Evolutionary conservation across 2,113 vertebrate species (phyloP), one percentile per base, ranked within the genome.

Genomic region (Opisthocomus hoazin): DNA sequence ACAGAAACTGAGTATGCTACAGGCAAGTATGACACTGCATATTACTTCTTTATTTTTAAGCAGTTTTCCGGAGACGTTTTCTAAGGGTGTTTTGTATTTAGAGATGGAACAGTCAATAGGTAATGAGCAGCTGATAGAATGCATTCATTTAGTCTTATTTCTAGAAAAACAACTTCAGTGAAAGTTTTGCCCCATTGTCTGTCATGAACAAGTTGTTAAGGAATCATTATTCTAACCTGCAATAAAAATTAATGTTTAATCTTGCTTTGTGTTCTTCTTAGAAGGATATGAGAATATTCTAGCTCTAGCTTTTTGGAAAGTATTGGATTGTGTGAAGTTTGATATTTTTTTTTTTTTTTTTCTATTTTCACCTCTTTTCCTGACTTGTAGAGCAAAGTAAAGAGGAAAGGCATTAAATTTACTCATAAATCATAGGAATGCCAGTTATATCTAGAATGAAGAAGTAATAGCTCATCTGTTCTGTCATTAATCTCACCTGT

Each of bases 41-140:
- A 75, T 58, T 48, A 82, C 26, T 9, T 56, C 29, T 86, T 94
- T 36, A 48, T 84, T 87, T 87, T 84, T 48, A 20, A 91, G 15
- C 7, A 36, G 9, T 54, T 81, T 90, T 87, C 26, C 46, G 63
- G n/a, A 58, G 63, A 60, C 16, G 4, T 65, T 74, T 87, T 29
- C 19, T 48, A 30, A 51, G 11, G 26, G 3, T 36, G 4, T 39
- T 78, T 48, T 85, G 51, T 87, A 7, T 82, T 89, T 64, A 80
- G 86, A 89, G 29, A 73, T 37, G 34, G 36, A 65, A 24, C 30
- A 82, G 48, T 66, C 82, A 95, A 81, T 94, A 64, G 19, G 21
- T 91, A 73, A 19, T 53, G n/a, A 95, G 51, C 27, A 89, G 45
- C 90, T 96, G 96, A 96, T 96, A 17, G 18, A 46, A 65, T 71